A percentile compares a stretch with the other conserved stretches of the same genome.
These are phyloP conservation scores for Chaetodon trifascialis DNA, from an alignment of 2,113 vertebrate species.

Conservation along the genomic window DNA sequence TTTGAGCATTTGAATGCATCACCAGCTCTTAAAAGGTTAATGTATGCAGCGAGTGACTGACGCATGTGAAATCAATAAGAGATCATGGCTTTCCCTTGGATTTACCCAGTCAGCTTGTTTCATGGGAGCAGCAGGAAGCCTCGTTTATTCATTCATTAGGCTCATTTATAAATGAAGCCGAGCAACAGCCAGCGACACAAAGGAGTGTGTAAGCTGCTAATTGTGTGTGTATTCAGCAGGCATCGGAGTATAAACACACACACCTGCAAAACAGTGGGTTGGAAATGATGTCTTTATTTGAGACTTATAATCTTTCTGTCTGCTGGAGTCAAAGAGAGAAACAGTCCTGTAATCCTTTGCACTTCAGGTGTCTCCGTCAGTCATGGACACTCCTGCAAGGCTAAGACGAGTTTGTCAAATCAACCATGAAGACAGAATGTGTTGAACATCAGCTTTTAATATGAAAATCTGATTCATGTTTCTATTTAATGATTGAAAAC, in stretches of 20 bases:
- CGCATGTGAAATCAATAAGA: conserved; percentile 29
- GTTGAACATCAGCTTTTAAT: background rate
- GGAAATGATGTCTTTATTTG: background rate
- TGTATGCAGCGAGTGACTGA: conserved; percentile 6
- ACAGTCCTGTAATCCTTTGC: too few relatives aligned
- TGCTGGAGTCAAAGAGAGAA: too few relatives aligned
- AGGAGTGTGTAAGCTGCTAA: conserved; percentile 15
- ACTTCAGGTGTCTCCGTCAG: too few relatives aligned
- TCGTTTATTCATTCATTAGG: conserved; percentile 29
- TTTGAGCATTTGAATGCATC: conserved; percentile 11
- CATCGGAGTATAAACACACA: background rate
- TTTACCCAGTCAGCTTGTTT: conserved; percentile 38
- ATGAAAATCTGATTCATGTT: background rate
- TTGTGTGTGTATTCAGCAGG: background rate
- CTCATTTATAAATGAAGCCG: conserved; percentile 30
- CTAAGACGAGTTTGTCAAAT: background rate
- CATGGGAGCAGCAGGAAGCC: conserved; percentile 26
- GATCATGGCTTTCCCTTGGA: conserved; percentile 11
- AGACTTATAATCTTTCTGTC: too few relatives aligned
- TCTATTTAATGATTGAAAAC: background rate
- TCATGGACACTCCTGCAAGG: too few relatives aligned
- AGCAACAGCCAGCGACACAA: background rate
- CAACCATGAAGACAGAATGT: background rate
- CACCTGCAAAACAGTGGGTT: background rate
- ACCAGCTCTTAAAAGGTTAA: conserved; percentile 14